phyloP scores from a whole-genome alignment of 92 coral and sea anemone species.

The Isaurus tuberculatus region DNA sequence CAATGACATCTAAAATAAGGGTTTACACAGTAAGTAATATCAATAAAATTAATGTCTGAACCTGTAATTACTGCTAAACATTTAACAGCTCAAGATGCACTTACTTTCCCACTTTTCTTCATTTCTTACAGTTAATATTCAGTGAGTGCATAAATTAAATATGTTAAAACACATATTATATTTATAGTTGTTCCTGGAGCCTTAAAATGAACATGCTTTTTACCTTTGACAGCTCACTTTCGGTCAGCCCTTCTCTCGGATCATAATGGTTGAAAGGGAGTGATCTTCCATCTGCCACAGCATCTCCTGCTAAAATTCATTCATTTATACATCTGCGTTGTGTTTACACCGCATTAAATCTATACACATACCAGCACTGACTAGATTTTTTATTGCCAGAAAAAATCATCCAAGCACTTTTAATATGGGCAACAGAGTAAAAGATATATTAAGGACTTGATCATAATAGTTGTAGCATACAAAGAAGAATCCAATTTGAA shows the following conservation, averaged over 20 bases:
- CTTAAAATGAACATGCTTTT: too few species aligned
- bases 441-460: too few species aligned
- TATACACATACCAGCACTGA: too few species aligned
- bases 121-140: neutral
- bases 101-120: neutral
- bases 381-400: too few species aligned
- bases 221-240: conserved; percentile 58
- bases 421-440: too few species aligned
- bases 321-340: too few species aligned
- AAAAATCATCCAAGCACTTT: too few species aligned
- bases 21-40: too few species aligned
- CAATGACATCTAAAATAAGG: neutral
- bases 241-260: conserved; percentile 41
- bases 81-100: neutral
- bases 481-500: too few species aligned
- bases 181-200: too few species aligned
- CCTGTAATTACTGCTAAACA: neutral
- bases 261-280: conserved; percentile 52
- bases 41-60: neutral
- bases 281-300: conserved; percentile 67
- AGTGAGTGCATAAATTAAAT: neutral
- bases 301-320: conserved; percentile 49
- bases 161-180: too few species aligned
- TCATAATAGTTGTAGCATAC: too few species aligned
- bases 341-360: neutral